Conservation (phyloP, 2,888 invertebrate species). For the Reticulitermes lucifugus region DNA sequence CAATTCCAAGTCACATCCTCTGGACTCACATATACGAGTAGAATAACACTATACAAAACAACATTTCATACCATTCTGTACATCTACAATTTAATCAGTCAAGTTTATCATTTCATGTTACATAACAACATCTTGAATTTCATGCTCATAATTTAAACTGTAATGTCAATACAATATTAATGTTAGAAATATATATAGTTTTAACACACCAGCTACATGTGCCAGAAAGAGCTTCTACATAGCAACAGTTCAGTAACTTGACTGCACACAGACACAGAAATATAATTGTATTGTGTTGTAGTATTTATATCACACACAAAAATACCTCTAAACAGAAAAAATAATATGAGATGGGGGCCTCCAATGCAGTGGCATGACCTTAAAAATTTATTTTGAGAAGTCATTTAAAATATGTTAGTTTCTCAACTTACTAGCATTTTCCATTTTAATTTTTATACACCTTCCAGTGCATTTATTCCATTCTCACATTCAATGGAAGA, state of each 20-base stretch:
- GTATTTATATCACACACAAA: not conserved
- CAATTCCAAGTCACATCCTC: not conserved
- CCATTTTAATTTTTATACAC: no score
- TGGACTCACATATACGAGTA: not conserved
- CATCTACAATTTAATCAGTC: not conserved
- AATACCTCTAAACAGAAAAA: not conserved
- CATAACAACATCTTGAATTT: not conserved
- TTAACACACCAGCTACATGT: not conserved
- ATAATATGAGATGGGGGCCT: slow-evolving; percentile 7
- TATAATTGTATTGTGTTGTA: not conserved
- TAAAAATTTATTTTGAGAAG: no score
- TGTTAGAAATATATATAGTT: not conserved
- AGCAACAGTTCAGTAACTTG: not conserved
- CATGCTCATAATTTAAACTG: not conserved
- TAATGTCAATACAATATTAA: not conserved
- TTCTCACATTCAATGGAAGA: no score
- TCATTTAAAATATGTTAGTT: no score
- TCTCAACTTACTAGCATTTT: no score
- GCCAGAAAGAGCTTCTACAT: not conserved
- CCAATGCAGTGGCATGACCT: not conserved
- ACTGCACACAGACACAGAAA: not conserved
- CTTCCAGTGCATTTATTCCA: no score
- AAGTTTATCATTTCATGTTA: not conserved
- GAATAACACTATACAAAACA: not conserved
- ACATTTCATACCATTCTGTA: not conserved